A percentile compares a stretch with the other conserved stretches of the same genome.
Evolutionary conservation across 92 coral and sea anemone species (phyloP).

Genomic region (Diadumene lineata): DNA sequence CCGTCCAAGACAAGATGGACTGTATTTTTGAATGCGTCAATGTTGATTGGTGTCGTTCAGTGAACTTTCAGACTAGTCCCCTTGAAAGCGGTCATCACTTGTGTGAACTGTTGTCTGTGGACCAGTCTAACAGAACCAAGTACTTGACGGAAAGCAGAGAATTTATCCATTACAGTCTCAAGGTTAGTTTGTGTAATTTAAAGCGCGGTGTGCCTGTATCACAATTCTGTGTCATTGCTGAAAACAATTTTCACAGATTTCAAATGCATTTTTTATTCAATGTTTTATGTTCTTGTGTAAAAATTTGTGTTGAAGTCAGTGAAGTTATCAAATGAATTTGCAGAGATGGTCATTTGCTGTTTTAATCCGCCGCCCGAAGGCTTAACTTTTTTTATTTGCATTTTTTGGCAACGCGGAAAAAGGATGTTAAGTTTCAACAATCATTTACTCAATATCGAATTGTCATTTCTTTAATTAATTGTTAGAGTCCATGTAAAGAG

Average conservation of each 20-base stretch:
- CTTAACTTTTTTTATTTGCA: neutral
- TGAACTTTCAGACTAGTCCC: constrained; percentile 22
- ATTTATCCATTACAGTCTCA: constrained; percentile 35
- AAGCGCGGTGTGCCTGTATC: no score
- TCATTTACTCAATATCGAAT: neutral
- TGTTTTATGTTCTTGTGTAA: no score
- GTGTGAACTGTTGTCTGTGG: constrained; percentile 27
- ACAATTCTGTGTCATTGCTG: neutral
- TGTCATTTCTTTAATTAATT: neutral
- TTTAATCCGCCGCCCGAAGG: no score
- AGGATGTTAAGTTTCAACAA: neutral
- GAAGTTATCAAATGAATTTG: no score
- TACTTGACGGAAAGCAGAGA: constrained; percentile 8
- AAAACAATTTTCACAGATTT: no score
- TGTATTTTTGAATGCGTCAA: constrained; percentile 30
- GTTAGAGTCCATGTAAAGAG: constrained; percentile 6
- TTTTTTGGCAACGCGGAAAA: neutral
- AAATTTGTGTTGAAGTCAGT: no score
- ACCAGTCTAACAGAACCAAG: constrained; percentile 12
- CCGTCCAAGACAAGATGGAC: constrained; percentile 14
- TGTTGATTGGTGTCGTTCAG: constrained; percentile 25
- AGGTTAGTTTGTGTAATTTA: constrained; percentile 21
- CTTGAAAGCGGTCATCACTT: constrained; percentile 4
- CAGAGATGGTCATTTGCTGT: no score
- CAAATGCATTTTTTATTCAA: neutral